phyloP scores from a whole-genome alignment of 1,140 invertebrate species.

The Drosophila ironensis region DNA sequence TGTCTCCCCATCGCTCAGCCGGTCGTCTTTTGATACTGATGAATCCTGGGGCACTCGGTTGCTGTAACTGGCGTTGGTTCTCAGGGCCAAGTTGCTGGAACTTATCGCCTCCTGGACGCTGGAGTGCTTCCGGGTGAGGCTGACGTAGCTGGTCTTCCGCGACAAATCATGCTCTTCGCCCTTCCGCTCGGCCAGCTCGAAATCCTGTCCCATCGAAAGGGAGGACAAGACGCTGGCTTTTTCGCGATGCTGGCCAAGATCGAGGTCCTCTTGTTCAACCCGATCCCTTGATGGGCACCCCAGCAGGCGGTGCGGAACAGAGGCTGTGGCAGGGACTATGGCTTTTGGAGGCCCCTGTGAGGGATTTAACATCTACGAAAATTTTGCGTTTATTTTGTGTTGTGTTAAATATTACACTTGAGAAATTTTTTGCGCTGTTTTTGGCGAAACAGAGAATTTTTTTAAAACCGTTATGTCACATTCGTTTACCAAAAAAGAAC shows the following conservation, averaged over 20 bases:
- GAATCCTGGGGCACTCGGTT: background rate
- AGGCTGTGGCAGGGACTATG: background rate
- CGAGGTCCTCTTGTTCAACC: background rate
- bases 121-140: background rate
- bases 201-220: slow-evolving; percentile 38
- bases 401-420: slow-evolving; percentile 13
- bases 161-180: background rate
- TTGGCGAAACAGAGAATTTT: slow-evolving; percentile 74
- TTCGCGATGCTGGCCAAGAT: background rate
- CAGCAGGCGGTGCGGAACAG: background rate
- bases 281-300: background rate
- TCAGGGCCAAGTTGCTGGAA: background rate
- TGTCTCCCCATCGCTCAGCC: background rate
- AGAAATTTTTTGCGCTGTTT: slow-evolving; percentile 42
- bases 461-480: slow-evolving; percentile 37
- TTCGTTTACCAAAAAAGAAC: slow-evolving; percentile 47
- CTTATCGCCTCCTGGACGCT: background rate
- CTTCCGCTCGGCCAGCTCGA: slow-evolving; percentile 11
- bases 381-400: slow-evolving; percentile 43
- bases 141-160: slow-evolving; percentile 34
- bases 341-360: background rate
- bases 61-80: background rate
- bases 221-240: too few relatives aligned
- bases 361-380: slow-evolving; percentile 50
- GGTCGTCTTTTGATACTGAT: background rate